Percentiles rank a stretch among this genome's conserved stretches.
phyloP scores from a whole-genome alignment of 2,113 vertebrate genomes.

The Xenopus borealis region DNA sequence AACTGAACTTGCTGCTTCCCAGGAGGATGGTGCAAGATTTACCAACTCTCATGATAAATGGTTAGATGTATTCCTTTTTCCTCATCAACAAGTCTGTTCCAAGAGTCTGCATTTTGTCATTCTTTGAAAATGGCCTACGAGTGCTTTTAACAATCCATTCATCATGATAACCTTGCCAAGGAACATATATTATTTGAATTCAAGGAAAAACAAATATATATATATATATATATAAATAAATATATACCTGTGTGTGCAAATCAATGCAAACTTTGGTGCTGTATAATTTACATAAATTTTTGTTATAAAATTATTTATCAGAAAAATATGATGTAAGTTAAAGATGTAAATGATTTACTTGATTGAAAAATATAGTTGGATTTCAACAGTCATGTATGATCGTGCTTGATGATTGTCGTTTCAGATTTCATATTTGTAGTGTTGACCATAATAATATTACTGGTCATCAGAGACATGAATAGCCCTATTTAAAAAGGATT shows the following conservation, averaged over 20 bases:
- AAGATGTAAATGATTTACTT: conserved; percentile 33
- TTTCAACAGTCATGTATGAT: conserved; percentile 33
- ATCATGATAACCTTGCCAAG: conserved; percentile 37
- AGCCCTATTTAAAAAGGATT: too few relatives aligned
- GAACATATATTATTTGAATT: conserved; percentile 37
- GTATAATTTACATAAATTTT: conserved; percentile 33
- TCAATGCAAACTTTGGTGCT: conserved; percentile 46
- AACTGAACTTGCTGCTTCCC: neutral
- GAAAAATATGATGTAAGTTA: conserved; percentile 15
- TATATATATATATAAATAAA: conserved; percentile 19
- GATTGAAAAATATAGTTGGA: conserved; percentile 34
- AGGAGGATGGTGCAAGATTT: neutral
- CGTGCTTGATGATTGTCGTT: conserved; percentile 23
- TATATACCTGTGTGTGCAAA: conserved; percentile 38
- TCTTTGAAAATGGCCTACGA: conserved; percentile 1
- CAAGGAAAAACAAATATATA: conserved; percentile 34
- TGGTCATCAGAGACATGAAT: neutral
- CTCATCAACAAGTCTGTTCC: conserved; percentile 5
- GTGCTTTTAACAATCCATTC: conserved; percentile 6
- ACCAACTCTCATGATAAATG: conserved; percentile 11
- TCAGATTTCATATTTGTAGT: neutral
- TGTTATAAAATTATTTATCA: conserved; percentile 37
- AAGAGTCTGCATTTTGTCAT: conserved; percentile 1
- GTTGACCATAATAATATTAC: neutral
- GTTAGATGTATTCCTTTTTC: neutral